Percentiles rank a stretch among this genome's conserved stretches.
Conservation (phyloP, 2,888 invertebrate genomes). For the Cephus runcator region DNA sequence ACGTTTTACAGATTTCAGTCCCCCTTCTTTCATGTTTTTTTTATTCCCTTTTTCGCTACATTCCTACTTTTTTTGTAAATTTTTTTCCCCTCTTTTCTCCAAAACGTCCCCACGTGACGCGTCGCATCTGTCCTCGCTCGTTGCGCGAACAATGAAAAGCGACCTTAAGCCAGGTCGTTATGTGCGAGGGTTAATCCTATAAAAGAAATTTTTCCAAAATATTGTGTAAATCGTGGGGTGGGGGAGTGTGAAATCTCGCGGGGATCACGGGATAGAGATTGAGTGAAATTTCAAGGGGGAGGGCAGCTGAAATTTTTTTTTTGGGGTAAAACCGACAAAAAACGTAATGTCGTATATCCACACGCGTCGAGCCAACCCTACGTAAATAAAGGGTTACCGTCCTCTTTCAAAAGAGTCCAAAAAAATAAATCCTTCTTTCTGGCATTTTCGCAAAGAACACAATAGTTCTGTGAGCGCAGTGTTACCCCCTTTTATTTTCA, state of each 20-base stretch:
- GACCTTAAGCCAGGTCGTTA: constrained; percentile 37
- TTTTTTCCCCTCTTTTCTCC: constrained; percentile 19
- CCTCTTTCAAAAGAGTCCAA: too few species aligned
- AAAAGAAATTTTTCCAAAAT: constrained; percentile 64
- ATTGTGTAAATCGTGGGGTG: constrained; percentile 63
- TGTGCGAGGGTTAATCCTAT: constrained; percentile 45
- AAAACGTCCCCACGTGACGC: constrained; percentile 24
- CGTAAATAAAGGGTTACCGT: constrained; percentile 63
- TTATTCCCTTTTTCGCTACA: constrained; percentile 6
- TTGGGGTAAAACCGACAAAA: constrained; percentile 57
- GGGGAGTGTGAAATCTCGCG: background rate
- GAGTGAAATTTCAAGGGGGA: constrained; percentile 24
- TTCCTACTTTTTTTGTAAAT: constrained; percentile 24
- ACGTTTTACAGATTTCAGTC: constrained; percentile 48
- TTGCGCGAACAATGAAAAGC: constrained; percentile 26
- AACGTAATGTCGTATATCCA: constrained; percentile 19
- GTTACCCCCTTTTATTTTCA: too few species aligned
- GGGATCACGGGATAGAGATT: constrained; percentile 20
- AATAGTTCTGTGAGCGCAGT: too few species aligned
- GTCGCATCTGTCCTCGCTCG: constrained; percentile 48
- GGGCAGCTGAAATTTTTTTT: constrained; percentile 59
- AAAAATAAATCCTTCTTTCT: too few species aligned
- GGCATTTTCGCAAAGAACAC: too few species aligned
- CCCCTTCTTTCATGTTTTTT: constrained; percentile 9
- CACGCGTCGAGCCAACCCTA: constrained; percentile 30